Percentiles rank a stretch among this genome's conserved stretches.
Conservation (phyloP, 2,113 vertebrate genomes). For the Festucalex cinctus region DNA sequence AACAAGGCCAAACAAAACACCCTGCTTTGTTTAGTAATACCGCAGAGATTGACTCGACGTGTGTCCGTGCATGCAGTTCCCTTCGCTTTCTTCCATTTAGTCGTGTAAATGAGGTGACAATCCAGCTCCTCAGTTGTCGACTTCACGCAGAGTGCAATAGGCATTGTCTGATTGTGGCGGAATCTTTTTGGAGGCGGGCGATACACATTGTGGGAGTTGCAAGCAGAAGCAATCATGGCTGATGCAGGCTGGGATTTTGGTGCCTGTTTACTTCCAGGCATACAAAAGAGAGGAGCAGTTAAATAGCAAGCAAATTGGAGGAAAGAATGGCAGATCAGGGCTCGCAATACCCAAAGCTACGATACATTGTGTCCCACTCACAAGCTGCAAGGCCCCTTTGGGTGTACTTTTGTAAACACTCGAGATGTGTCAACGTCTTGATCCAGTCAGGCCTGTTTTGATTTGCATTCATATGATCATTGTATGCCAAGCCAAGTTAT, state of each 20-base stretch:
- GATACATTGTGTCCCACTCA: not conserved
- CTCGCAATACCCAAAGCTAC: constrained; percentile 5
- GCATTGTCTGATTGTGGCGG: constrained; percentile 28
- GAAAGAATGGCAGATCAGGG: not conserved
- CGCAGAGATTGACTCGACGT: constrained; percentile 34
- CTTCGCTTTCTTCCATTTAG: constrained; percentile 50
- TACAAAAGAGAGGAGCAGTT: constrained; percentile 9
- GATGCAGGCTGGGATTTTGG: constrained; percentile 22
- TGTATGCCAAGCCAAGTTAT: not conserved
- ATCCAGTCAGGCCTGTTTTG: not conserved
- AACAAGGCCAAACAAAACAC: not conserved
- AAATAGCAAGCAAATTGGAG: constrained; percentile 1
- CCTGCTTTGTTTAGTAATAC: constrained; percentile 36
- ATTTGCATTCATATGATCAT: not conserved
- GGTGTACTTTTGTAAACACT: constrained; percentile 1
- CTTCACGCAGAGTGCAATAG: constrained; percentile 27
- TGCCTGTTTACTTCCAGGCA: constrained; percentile 28
- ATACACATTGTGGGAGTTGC: constrained; percentile 34
- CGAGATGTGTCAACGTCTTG: not conserved
- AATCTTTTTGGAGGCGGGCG: constrained; percentile 29
- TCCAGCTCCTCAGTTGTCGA: constrained; percentile 38
- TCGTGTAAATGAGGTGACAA: constrained; percentile 60
- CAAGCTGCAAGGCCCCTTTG: not conserved
- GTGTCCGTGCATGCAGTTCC: constrained; percentile 16
- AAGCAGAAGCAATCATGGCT: constrained; percentile 34